phyloP scores from a whole-genome alignment of 1,140 invertebrate genomes.

The Megalonaias nervosa region DNA sequence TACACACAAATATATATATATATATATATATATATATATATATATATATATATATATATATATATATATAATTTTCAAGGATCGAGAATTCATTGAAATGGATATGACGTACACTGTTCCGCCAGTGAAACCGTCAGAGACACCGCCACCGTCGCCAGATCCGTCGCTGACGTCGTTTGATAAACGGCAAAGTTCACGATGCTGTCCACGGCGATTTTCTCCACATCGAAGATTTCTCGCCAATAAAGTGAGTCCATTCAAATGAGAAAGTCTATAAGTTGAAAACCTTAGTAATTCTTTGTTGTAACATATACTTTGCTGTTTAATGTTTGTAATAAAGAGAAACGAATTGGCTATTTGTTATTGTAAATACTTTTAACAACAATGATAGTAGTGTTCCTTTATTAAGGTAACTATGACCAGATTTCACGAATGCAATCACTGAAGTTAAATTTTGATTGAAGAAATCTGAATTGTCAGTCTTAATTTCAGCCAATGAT shows the following conservation, averaged over 20 bases:
- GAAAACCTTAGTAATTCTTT: no score
- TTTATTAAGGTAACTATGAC: no score
- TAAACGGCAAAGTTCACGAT: conserved; percentile 78
- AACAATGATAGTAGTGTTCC: no score
- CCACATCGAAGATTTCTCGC: conserved; percentile 60
- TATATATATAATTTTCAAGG: conserved; percentile 76
- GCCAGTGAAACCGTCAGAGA: conserved; percentile 85
- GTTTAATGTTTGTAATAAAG: no score
- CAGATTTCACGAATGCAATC: no score
- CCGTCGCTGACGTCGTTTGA: conserved; percentile 74
- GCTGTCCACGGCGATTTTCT: conserved; percentile 83
- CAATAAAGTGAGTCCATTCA: conserved; percentile 45
- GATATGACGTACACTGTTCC: conserved; percentile 94
- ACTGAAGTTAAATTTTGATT: no score
- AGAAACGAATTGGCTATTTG: no score
- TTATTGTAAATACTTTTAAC: no score
- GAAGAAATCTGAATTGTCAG: no score
- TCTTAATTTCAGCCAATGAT: no score
- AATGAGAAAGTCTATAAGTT: neutral
- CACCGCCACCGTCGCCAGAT: conserved; percentile 84
- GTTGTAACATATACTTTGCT: no score
- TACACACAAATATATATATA: neutral
- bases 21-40: neutral
- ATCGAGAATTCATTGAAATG: conserved; percentile 96
- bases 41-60: conserved; percentile 3